Evolutionary conservation across 1,140 invertebrate genomes (phyloP).

Genomic region (Anoplolepis gracilipes): DNA sequence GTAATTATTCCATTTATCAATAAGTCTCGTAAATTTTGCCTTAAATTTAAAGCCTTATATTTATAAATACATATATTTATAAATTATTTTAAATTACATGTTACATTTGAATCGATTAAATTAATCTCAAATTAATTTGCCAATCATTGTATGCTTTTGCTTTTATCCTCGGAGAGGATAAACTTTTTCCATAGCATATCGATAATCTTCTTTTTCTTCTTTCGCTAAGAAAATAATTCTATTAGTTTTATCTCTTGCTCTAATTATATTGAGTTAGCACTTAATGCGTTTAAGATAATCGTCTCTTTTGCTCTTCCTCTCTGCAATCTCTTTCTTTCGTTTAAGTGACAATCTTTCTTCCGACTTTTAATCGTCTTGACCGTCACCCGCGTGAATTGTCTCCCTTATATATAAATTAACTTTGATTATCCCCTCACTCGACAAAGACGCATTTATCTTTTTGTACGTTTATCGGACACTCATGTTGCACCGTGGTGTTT

Average conservation of each 20-base stretch:
- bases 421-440: neutral
- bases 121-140: neutral
- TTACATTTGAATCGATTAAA: neutral
- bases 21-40: neutral
- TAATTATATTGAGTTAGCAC: neutral
- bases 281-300: neutral
- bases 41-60: too few species aligned
- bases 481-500: neutral
- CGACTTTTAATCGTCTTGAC: slow-evolving; percentile 30
- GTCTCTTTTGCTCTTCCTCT: neutral
- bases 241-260: slow-evolving; percentile 10
- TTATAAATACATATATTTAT: neutral
- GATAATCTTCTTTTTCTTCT: neutral
- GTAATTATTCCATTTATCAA: neutral
- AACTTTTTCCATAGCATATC: neutral
- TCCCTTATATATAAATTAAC: slow-evolving; percentile 29
- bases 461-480: slow-evolving; percentile 26
- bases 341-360: slow-evolving; percentile 3
- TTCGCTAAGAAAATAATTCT: neutral
- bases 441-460: slow-evolving; percentile 13
- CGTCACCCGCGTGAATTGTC: neutral
- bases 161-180: neutral
- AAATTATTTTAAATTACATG: neutral
- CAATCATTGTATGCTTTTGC: neutral
- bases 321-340: slow-evolving; percentile 12